A percentile compares a stretch with the other conserved stretches of the same genome.
Evolutionary conservation across 1,140 invertebrate species (phyloP).

Genomic region (Colletes gigas): DNA sequence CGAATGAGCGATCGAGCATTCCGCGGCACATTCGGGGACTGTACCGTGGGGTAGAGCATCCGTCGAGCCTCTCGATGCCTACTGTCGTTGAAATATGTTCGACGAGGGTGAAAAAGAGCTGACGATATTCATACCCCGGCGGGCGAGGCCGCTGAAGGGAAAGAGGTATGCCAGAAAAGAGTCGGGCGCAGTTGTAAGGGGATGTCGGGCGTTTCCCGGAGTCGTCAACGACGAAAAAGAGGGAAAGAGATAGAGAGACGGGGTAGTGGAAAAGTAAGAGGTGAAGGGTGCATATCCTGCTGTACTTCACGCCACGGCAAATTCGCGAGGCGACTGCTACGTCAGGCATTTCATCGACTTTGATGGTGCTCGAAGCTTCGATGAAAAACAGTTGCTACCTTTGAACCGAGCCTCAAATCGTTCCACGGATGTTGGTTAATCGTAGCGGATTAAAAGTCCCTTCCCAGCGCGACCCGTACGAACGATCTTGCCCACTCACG

Average conservation of each 20-base stretch:
- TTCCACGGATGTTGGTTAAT: conserved; percentile 10
- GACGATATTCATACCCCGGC: conserved; percentile 69
- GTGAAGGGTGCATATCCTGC: conserved; percentile 55
- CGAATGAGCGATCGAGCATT: conserved; percentile 63
- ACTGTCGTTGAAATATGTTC: conserved; percentile 70
- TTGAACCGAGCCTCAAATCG: conserved; percentile 16
- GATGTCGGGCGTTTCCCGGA: conserved; percentile 57
- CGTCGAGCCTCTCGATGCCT: conserved; percentile 59
- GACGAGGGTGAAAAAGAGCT: conserved; percentile 72
- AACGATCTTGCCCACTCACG: not conserved
- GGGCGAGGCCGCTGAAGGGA: not conserved
- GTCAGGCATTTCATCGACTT: conserved; percentile 65
- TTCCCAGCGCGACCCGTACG: not conserved
- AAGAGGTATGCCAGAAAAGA: not conserved
- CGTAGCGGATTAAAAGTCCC: conserved; percentile 11
- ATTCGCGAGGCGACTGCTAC: conserved; percentile 62
- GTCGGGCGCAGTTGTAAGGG: conserved; percentile 38
- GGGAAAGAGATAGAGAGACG: not conserved
- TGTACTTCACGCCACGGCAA: conserved; percentile 62
- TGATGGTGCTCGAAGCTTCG: conserved; percentile 55
- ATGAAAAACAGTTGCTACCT: conserved; percentile 50
- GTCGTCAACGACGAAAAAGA: conserved; percentile 57
- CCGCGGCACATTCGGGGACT: conserved; percentile 61
- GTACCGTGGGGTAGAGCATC: conserved; percentile 50
- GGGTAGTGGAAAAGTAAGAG: conserved; percentile 37